These are phyloP conservation scores for Mechanitis messenoides DNA, from an alignment of 2,888 invertebrate species.

Conservation along the genomic window DNA sequence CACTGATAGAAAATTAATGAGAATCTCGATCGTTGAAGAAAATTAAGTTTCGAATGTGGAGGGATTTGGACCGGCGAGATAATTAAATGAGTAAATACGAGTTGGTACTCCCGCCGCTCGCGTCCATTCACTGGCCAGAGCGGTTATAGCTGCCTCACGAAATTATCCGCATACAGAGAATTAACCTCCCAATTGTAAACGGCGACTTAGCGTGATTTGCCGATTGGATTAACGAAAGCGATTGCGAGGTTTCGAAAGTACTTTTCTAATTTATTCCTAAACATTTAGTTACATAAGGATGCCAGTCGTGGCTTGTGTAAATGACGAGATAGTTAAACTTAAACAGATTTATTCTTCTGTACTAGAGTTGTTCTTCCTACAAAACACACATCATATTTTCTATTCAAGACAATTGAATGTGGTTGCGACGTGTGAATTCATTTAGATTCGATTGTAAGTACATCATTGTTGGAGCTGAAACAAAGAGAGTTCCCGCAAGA, in stretches of 20 bases:
- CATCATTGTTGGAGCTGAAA: slow-evolving; percentile 45
- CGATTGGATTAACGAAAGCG: slow-evolving; percentile 3
- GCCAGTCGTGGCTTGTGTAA: background rate
- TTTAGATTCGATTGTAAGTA: slow-evolving; percentile 43
- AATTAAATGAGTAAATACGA: slow-evolving; percentile 44
- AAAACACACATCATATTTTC: slow-evolving; percentile 1
- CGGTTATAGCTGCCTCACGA: too few species aligned
- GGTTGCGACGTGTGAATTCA: slow-evolving; percentile 41
- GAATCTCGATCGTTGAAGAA: slow-evolving; percentile 51
- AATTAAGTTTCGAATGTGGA: slow-evolving; percentile 56
- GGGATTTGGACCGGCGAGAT: slow-evolving; percentile 41
- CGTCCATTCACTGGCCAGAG: slow-evolving; percentile 3
- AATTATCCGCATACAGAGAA: background rate
- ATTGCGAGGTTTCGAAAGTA: slow-evolving; percentile 2
- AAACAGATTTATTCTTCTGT: background rate
- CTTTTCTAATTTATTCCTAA: slow-evolving; percentile 5
- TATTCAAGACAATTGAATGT: slow-evolving; percentile 14
- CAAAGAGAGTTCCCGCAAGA: slow-evolving; percentile 52
- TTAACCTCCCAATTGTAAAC: slow-evolving; percentile 5
- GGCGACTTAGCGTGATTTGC: slow-evolving; percentile 3
- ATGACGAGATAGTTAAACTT: background rate
- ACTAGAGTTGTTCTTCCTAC: background rate
- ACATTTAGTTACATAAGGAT: background rate
- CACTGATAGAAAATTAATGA: slow-evolving; percentile 56
- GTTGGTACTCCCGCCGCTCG: background rate